Percentiles rank a stretch among this genome's conserved stretches.
phyloP scores from a whole-genome alignment of 2,113 vertebrate genomes.

The Trogon surrucura region DNA sequence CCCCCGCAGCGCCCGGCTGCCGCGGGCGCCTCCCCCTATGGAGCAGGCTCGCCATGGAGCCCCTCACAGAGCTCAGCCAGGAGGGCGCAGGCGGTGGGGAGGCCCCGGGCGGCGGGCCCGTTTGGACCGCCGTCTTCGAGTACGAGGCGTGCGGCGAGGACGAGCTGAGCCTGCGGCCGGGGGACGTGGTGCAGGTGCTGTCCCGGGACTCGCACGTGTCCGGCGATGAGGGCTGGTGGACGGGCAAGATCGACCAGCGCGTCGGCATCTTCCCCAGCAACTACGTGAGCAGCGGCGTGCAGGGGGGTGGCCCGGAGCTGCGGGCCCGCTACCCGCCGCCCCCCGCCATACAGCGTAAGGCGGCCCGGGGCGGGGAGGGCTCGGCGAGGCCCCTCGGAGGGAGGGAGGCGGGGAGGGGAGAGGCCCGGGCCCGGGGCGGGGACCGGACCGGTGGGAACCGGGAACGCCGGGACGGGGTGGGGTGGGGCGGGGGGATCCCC shows the following conservation, averaged over 20 bases:
- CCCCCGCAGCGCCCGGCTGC: slow-evolving; percentile 69
- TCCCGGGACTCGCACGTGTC: slow-evolving; percentile 95
- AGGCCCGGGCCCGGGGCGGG: not conserved
- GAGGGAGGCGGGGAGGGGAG: not conserved
- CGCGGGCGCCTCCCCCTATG: slow-evolving; percentile 72
- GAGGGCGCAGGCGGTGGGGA: slow-evolving; percentile 69
- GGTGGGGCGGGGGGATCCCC: no score
- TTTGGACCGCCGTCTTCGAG: slow-evolving; percentile 97
- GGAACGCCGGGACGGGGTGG: no score
- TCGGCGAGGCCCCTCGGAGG: not conserved
- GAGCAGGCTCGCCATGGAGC: slow-evolving; percentile 81
- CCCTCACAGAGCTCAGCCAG: slow-evolving; percentile 77
- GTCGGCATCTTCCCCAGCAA: slow-evolving; percentile 96
- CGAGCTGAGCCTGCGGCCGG: slow-evolving; percentile 92
- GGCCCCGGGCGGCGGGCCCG: slow-evolving; percentile 53
- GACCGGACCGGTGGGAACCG: not conserved
- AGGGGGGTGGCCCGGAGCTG: slow-evolving; percentile 66
- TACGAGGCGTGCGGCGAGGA: slow-evolving; percentile 95
- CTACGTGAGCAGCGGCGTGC: slow-evolving; percentile 88
- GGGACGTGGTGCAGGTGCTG: slow-evolving; percentile 92
- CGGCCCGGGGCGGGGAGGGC: not conserved
- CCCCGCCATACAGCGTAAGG: slow-evolving; percentile 80
- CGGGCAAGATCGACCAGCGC: slow-evolving; percentile 91
- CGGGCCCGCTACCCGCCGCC: slow-evolving; percentile 56
- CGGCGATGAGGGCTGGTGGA: slow-evolving; percentile 98